These are phyloP conservation scores for Chloebia gouldiae DNA, from an alignment of 2,113 vertebrate species.

Conservation along the genomic window DNA sequence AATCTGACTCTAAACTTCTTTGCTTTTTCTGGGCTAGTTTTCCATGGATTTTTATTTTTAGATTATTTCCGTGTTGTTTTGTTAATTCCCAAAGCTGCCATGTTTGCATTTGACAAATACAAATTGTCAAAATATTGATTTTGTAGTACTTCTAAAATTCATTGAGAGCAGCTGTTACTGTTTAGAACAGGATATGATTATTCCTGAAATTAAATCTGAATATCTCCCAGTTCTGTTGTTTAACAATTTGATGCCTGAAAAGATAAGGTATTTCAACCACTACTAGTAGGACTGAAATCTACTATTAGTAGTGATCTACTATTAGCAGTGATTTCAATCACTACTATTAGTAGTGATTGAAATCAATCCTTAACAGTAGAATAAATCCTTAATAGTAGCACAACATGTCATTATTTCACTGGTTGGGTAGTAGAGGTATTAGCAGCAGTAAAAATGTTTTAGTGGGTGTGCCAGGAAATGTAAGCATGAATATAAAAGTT, in stretches of 20 bases:
- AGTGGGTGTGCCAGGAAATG: not conserved
- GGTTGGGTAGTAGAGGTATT: not conserved
- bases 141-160: not conserved
- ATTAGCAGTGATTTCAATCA: slow-evolving; percentile 35
- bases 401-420: not conserved
- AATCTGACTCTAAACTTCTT: not conserved
- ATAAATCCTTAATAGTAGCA: not conserved
- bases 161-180: not conserved
- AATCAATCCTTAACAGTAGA: not conserved
- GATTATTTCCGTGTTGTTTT: not conserved
- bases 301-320: too few relatives aligned
- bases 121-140: not conserved
- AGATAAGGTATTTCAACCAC: slow-evolving; percentile 37
- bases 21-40: not conserved
- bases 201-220: not conserved
- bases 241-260: slow-evolving; percentile 18
- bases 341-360: not conserved
- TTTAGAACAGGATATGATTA: not conserved
- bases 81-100: not conserved
- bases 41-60: not conserved
- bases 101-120: not conserved
- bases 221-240: not conserved
- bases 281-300: too few relatives aligned
- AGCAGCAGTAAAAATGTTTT: not conserved
- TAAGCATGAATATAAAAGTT: not conserved